These are phyloP conservation scores for Acleris literana DNA, from an alignment of 2,888 invertebrate species.

Conservation along the genomic window DNA sequence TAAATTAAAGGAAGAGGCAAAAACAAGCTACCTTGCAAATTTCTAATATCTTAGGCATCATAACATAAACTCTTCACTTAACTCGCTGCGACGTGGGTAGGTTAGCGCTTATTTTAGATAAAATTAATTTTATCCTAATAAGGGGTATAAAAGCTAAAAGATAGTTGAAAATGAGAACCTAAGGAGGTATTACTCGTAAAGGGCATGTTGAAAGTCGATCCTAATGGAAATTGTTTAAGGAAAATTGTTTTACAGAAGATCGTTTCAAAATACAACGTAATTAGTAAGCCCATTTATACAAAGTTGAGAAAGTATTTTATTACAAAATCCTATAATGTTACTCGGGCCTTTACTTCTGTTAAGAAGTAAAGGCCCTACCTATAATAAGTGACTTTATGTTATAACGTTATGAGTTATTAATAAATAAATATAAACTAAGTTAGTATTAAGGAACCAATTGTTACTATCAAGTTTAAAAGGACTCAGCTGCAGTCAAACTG, in stretches of 20 bases:
- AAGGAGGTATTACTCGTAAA: constrained; percentile 13
- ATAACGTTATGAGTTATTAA: no score
- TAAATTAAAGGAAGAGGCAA: background rate
- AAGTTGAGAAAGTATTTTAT: constrained; percentile 13
- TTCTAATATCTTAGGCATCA: background rate
- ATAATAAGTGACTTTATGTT: background rate
- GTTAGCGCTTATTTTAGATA: background rate
- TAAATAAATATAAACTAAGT: no score
- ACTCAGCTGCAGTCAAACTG: no score
- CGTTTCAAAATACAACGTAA: constrained; percentile 16
- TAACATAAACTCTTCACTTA: background rate
- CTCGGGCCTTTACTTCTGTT: background rate
- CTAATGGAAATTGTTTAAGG: constrained; percentile 17
- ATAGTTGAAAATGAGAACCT: constrained; percentile 13
- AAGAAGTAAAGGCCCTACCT: no score
- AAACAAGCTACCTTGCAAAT: background rate
- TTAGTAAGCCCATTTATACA: constrained; percentile 14
- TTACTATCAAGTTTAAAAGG: no score
- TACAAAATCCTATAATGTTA: constrained; percentile 2
- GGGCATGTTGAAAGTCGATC: constrained; percentile 18
- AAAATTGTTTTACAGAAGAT: constrained; percentile 22
- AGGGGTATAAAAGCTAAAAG: constrained; percentile 6
- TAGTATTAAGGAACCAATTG: no score
- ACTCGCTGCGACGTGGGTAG: background rate
- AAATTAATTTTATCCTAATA: constrained; percentile 10